Conservation (phyloP, 1,140 invertebrate genomes). For the Drosophila chauvacae region DNA sequence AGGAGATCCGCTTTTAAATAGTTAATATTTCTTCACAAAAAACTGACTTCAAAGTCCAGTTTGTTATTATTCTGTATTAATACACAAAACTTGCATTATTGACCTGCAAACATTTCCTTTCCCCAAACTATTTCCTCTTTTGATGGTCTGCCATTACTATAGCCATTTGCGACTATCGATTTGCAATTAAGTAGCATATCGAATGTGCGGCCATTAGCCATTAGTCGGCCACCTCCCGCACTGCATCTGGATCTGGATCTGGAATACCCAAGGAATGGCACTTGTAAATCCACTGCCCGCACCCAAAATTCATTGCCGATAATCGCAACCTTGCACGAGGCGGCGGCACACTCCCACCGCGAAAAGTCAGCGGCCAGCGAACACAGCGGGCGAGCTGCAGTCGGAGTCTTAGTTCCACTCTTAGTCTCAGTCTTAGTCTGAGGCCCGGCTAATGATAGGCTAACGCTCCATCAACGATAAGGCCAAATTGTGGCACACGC, state of each 20-base stretch:
- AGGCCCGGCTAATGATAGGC: constrained; percentile 74
- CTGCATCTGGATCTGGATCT: constrained; percentile 2
- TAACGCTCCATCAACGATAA: constrained; percentile 82
- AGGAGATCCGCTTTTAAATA: background rate
- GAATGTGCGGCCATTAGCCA: constrained; percentile 30
- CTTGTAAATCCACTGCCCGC: constrained; percentile 41
- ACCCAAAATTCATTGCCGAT: constrained; percentile 43
- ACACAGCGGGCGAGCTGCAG: constrained; percentile 36
- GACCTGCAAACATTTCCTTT: background rate
- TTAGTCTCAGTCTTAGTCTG: background rate
- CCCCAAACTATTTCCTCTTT: constrained; percentile 1
- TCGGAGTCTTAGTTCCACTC: background rate
- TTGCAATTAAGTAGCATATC: constrained; percentile 53
- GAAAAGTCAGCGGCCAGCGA: constrained; percentile 28
- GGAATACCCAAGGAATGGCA: constrained; percentile 14
- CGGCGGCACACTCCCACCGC: constrained; percentile 41
- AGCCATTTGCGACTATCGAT: constrained; percentile 20
- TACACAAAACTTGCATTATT: background rate
- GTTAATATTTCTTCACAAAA: no score
- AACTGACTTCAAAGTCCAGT: no score
- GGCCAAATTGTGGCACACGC: constrained; percentile 82
- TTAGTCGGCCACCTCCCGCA: constrained; percentile 7
- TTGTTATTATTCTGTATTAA: background rate
- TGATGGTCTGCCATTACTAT: constrained; percentile 7
- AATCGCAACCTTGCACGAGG: constrained; percentile 50